Evolutionary conservation across 2,113 vertebrate genomes (phyloP).

Genomic region (Bubo bubo): DNA sequence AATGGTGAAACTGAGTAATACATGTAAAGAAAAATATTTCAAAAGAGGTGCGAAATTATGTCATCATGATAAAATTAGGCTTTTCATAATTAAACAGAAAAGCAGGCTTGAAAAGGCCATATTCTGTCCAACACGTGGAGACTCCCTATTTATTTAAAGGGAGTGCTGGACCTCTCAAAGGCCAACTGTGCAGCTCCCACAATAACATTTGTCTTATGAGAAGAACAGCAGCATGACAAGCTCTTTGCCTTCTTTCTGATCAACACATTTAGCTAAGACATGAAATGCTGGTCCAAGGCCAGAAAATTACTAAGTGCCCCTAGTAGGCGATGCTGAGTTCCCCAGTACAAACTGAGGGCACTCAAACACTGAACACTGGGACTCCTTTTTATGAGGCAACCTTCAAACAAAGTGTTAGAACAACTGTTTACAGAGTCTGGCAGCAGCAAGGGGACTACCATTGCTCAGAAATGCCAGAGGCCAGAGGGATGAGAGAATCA

Average conservation of each 20-base stretch:
- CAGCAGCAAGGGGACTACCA: constrained; percentile 39
- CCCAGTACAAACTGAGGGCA: neutral
- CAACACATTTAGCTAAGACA: neutral
- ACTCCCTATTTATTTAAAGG: neutral
- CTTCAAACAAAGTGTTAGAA: constrained; percentile 48
- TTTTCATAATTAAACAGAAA: neutral
- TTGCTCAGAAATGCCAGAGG: constrained; percentile 20
- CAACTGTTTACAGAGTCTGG: constrained; percentile 55
- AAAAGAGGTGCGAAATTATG: constrained; percentile 33
- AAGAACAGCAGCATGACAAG: neutral
- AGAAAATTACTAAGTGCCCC: neutral
- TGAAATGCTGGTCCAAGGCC: neutral
- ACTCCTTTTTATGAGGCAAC: constrained; percentile 24
- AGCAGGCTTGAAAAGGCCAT: neutral
- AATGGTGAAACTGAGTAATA: neutral
- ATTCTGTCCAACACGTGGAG: neutral
- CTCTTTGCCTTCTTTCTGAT: neutral
- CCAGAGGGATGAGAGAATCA: constrained; percentile 20
- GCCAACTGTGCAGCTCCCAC: neutral
- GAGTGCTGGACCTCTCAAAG: neutral
- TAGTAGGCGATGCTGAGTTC: neutral
- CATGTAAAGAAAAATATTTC: constrained; percentile 30
- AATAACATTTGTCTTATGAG: neutral
- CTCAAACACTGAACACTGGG: neutral
- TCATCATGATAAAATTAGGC: constrained; percentile 9